Percentiles rank a stretch among this genome's conserved stretches.
Conservation (phyloP, 2,113 vertebrate genomes). For the Macquaria ambigua region DNA sequence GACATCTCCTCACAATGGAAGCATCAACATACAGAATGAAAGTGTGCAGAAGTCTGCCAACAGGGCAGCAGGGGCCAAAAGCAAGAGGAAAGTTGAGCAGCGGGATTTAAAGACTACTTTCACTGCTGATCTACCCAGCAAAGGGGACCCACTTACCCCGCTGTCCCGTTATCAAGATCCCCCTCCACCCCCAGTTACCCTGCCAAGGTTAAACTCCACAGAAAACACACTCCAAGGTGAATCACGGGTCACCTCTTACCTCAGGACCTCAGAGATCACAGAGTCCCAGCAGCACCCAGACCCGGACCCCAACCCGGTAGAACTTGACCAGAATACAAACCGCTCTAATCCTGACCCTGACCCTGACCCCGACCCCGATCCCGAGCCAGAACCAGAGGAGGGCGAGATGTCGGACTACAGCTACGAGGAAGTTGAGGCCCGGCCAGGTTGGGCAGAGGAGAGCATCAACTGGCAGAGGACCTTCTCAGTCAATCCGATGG, state of each 20-base stretch:
- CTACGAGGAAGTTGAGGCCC: slow-evolving; percentile 89
- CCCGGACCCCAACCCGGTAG: slow-evolving; percentile 73
- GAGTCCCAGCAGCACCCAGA: slow-evolving; percentile 81
- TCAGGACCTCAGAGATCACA: slow-evolving; percentile 87
- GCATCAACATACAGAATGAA: slow-evolving; percentile 73
- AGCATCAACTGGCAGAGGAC: slow-evolving; percentile 98
- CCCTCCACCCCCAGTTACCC: slow-evolving; percentile 19
- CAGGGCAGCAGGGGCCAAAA: slow-evolving; percentile 64
- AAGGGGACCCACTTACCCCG: slow-evolving; percentile 53
- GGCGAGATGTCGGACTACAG: slow-evolving; percentile 91
- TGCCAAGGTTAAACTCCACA: slow-evolving; percentile 71
- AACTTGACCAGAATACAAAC: slow-evolving; percentile 70
- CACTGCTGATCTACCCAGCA: slow-evolving; percentile 21
- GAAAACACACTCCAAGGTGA: slow-evolving; percentile 64
- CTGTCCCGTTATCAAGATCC: slow-evolving; percentile 25
- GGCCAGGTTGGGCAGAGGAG: slow-evolving; percentile 91
- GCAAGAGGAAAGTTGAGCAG: slow-evolving; percentile 51
- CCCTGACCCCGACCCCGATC: slow-evolving; percentile 29
- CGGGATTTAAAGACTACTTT: slow-evolving; percentile 25
- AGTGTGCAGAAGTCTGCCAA: slow-evolving; percentile 56
- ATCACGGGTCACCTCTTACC: slow-evolving; percentile 87
- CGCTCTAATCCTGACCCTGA: slow-evolving; percentile 69
- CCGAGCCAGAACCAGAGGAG: slow-evolving; percentile 84
- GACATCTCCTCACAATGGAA: slow-evolving; percentile 67
- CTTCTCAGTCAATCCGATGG: slow-evolving; percentile 94